A percentile compares a stretch with the other conserved stretches of the same genome.
Conservation (phyloP, 2,797 vertebrate genomes). For the Yasuhikotakia modesta region DNA sequence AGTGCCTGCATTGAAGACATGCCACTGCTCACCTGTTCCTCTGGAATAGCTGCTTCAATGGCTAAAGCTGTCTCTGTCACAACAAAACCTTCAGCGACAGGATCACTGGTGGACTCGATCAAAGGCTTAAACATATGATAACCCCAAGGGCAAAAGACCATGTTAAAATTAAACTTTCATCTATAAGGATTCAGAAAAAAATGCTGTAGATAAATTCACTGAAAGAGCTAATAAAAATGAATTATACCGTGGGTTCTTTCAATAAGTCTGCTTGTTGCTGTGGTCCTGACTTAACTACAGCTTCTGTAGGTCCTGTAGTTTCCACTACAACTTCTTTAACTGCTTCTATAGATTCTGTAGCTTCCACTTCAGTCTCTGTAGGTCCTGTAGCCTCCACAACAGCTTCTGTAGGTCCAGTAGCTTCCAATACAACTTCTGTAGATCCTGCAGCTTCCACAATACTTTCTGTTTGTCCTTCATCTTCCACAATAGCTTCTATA, state of each 20-base stretch:
- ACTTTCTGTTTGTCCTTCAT: background rate
- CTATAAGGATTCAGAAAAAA: slow-evolving; percentile 31
- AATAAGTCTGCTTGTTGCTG: slow-evolving; percentile 3
- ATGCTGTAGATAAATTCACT: slow-evolving; percentile 9
- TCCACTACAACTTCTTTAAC: background rate
- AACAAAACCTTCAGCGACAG: slow-evolving; percentile 63
- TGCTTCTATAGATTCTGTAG: slow-evolving; percentile 1
- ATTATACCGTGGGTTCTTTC: slow-evolving; percentile 18
- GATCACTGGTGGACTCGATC: slow-evolving; percentile 38
- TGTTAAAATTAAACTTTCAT: slow-evolving; percentile 35
- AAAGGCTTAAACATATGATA: slow-evolving; percentile 36
- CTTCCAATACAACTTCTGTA: no score
- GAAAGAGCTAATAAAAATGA: slow-evolving; percentile 22
- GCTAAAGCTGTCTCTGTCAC: slow-evolving; percentile 61
- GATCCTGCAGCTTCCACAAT: no score
- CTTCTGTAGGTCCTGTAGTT: slow-evolving; percentile 1
- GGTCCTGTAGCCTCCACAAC: background rate
- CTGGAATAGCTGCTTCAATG: slow-evolving; percentile 54
- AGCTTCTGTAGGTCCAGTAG: slow-evolving; percentile 7
- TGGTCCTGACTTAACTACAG: slow-evolving; percentile 25
- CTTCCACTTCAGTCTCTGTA: no score
- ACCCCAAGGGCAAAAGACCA: slow-evolving; percentile 1
- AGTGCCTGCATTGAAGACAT: background rate
- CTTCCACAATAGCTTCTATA: no score
- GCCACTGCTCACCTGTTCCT: slow-evolving; percentile 58